Evolutionary conservation across 2,888 invertebrate genomes (phyloP).

Genomic region (Synergus gifuensis): DNA sequence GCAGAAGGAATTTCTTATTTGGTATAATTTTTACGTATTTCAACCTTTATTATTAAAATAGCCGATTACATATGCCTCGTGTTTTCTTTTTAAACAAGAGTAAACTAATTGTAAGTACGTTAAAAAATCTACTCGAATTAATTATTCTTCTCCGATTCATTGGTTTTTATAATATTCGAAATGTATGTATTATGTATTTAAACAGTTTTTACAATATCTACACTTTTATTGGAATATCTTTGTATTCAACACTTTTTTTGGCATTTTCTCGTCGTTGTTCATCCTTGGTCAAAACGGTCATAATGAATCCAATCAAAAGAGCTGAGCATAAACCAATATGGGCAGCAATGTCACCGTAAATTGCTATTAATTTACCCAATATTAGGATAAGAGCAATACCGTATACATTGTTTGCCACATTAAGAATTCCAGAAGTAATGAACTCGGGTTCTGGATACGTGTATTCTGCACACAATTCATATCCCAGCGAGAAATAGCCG

Average conservation of each 20-base stretch:
- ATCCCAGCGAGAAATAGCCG: conserved; percentile 86
- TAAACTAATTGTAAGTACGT: not conserved
- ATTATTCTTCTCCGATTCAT: not conserved
- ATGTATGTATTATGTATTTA: not conserved
- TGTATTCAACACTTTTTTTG: conserved; percentile 32
- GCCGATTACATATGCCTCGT: not conserved
- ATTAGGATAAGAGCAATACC: conserved; percentile 70
- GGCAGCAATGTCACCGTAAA: conserved; percentile 71
- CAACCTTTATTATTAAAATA: not conserved
- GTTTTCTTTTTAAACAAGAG: too few relatives aligned
- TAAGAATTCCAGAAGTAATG: conserved; percentile 84
- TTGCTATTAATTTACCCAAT: conserved; percentile 68
- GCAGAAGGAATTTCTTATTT: too few relatives aligned
- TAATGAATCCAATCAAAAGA: conserved; percentile 68
- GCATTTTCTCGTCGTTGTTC: conserved; percentile 70
- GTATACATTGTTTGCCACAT: conserved; percentile 78
- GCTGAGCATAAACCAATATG: conserved; percentile 69
- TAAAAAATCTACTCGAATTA: not conserved
- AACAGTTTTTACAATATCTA: not conserved
- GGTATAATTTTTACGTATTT: not conserved
- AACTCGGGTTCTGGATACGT: conserved; percentile 87
- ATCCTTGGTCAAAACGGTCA: conserved; percentile 69
- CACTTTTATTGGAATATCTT: not conserved
- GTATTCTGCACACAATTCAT: conserved; percentile 86
- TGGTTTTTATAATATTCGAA: not conserved